Conservation (phyloP, 2,888 invertebrate species). For the Eupeodes luniger region DNA sequence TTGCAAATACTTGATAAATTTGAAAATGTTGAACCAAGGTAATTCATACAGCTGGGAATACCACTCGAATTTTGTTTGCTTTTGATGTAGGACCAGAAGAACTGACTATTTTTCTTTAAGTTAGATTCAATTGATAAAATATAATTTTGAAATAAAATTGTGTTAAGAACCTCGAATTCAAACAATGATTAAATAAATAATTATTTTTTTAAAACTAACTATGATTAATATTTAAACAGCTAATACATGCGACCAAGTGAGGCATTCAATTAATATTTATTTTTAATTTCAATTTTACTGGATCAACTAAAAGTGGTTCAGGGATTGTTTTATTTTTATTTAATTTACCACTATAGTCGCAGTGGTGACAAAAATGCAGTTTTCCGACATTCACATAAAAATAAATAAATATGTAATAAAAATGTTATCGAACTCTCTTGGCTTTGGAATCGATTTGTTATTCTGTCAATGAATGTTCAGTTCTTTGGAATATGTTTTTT, state of each 20-base stretch:
- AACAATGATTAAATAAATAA: too few relatives aligned
- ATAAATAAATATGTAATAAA: not conserved
- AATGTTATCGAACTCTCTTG: slow-evolving; percentile 60
- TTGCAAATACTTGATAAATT: too few relatives aligned
- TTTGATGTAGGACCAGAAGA: too few relatives aligned
- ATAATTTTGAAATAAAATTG: too few relatives aligned
- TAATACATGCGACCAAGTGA: not conserved
- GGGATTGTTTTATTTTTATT: not conserved
- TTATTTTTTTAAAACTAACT: too few relatives aligned
- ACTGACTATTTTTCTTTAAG: too few relatives aligned
- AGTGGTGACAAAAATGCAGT: slow-evolving; percentile 29
- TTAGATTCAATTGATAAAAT: too few relatives aligned
- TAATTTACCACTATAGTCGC: not conserved
- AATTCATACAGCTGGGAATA: too few relatives aligned
- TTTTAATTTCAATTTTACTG: not conserved
- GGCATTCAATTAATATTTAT: not conserved
- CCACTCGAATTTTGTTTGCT: too few relatives aligned
- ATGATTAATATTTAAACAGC: not conserved
- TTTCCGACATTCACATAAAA: slow-evolving; percentile 1
- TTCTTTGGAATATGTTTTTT: slow-evolving; percentile 29
- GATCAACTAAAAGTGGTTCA: slow-evolving; percentile 12
- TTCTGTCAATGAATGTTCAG: slow-evolving; percentile 39
- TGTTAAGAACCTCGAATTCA: too few relatives aligned
- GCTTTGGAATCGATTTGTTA: slow-evolving; percentile 29
- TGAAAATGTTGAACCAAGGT: too few relatives aligned